Base-by-base conservation (phyloP, 2,113 vertebrate genomes). In the Callopanchax toddi region DNA sequence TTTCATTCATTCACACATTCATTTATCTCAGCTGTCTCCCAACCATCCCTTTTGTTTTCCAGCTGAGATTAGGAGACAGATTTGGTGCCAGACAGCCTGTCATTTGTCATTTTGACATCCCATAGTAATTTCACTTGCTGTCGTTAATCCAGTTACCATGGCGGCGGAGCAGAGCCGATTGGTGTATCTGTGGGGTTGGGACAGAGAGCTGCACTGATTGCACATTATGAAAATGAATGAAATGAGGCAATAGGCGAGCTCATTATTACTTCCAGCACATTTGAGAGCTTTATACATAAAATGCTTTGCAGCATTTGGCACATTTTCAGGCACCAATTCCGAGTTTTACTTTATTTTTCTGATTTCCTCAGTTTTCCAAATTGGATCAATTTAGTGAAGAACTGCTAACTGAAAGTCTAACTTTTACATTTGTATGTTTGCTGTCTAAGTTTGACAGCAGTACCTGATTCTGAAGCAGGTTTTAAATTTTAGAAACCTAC, bases 121-220 rank as follows among this genome's bases (percentile, higher is more conserved):
- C 76, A 82, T 77, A 86, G 76, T 87, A 83, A 83, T 75, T 63
- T 69, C 46, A 17, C 79, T 37, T 11, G 23, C 66, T 3, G 57
- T 71, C 57, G 45, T 77, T 89, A 87, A 89, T 90, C 84, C 84
- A 76, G 87, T 89, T 84, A 78, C 87, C 89, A 87, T 89, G 84
- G 84, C 67, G 72, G 64, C 79, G 39, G 62, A 53, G 69, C 64
- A 36, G 36, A 37, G 48, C 50, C 10, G 17, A 42, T 52, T 54
- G 76, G 57, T 67, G 37, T 65, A 55, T 78, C 26, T 48, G 40
- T 26, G 22, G 50, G 74, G 40, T 59, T 11, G 48, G 56, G 71
- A 46, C 60, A 36, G 61, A 67, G 61, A 59, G 69, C 63, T 55
- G 62, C 57, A 54, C 65, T 78, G 62, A 77, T 72, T 65, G 53